Evolutionary conservation across 1,140 invertebrate genomes (phyloP).

Genomic region (Heterodera carotae): DNA sequence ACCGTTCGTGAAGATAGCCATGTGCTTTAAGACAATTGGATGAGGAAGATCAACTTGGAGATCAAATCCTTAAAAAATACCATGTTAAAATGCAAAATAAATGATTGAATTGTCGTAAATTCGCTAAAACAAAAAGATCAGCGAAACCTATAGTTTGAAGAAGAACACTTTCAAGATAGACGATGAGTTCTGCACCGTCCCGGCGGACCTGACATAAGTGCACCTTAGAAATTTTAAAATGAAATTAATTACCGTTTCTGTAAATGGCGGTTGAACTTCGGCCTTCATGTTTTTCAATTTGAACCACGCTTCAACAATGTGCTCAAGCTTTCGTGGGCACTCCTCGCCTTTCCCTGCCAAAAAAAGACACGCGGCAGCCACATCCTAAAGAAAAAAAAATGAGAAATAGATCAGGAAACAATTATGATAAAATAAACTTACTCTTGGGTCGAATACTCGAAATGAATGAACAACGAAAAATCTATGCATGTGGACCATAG

Average conservation of each 20-base stretch:
- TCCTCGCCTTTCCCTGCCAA: conserved; percentile 47
- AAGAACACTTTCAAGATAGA: conserved; percentile 49
- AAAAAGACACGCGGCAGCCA: conserved; percentile 47
- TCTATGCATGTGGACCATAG: conserved; percentile 37
- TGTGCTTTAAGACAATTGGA: conserved; percentile 41
- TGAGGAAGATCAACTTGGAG: conserved; percentile 47
- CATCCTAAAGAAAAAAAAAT: conserved; percentile 36
- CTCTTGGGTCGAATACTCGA: conserved; percentile 38
- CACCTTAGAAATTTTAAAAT: conserved; percentile 3
- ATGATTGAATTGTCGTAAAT: conserved; percentile 12
- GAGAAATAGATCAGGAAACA: conserved; percentile 9
- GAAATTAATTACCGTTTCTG: conserved; percentile 32
- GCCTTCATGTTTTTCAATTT: conserved; percentile 32
- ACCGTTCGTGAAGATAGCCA: conserved; percentile 16
- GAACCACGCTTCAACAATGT: conserved; percentile 48
- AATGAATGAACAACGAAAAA: conserved; percentile 48
- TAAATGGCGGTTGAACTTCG: conserved; percentile 27
- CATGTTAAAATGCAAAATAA: no score
- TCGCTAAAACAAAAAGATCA: conserved; percentile 2
- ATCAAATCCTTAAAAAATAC: conserved; percentile 46
- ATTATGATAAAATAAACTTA: conserved; percentile 31
- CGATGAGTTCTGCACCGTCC: conserved; percentile 46
- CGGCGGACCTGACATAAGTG: conserved; percentile 36
- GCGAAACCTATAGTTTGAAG: conserved; percentile 51
- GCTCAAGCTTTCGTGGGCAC: conserved; percentile 47